Base-by-base conservation (phyloP, 64 coral and sea anemone genomes). In the Acropora yongei region DNA sequence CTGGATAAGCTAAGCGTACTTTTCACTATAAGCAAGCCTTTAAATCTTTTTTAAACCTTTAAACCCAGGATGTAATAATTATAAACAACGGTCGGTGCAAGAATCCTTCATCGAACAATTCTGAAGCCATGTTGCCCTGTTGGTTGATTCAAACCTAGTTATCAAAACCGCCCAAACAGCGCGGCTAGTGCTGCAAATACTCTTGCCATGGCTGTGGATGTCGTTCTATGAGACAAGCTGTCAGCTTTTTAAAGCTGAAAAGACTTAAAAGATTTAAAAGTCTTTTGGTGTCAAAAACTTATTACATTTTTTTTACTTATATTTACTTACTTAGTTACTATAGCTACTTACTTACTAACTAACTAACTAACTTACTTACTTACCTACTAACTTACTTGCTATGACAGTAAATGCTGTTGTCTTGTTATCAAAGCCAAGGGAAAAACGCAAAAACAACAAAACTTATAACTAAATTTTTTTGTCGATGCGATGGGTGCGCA, bases 361-460 rank as follows among this genome's bases (percentile, higher is more conserved):
- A 30, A 30, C 30, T 30, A 30, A 30, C 30, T 30, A 30, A 65
- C 60, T 16, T 65, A 10, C 60, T 65, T 65, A 65, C 60, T 65
- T 65, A 65, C 30, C 30, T 30, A 30, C 30, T 30, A 30, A 30
- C 30, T 30, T 30, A 30, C 60, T 65, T 65, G 60, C 16, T 65
- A 65, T 65, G 60, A 65, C 60, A 65, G 60, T 16, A 65, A 65
- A 65, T 65, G 60, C 60, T 65, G 60, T 65, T 65, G 0, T 65
- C 60, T 65, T 65, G 60, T 65, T 65, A 65, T 65, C 60, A 65
- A 65, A 65, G 60, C 60, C 60, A 65, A 65, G 60, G 60, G 60
- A 65, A 65, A 65, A 65, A 65, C 60, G 1, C 0, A 1, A 65
- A 65, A 65, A 65, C 60, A 65, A 65, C 8, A 65, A 65, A 65